Conservation (phyloP, 2,797 vertebrate species). For the Typhlichthys eigenmanni region DNA sequence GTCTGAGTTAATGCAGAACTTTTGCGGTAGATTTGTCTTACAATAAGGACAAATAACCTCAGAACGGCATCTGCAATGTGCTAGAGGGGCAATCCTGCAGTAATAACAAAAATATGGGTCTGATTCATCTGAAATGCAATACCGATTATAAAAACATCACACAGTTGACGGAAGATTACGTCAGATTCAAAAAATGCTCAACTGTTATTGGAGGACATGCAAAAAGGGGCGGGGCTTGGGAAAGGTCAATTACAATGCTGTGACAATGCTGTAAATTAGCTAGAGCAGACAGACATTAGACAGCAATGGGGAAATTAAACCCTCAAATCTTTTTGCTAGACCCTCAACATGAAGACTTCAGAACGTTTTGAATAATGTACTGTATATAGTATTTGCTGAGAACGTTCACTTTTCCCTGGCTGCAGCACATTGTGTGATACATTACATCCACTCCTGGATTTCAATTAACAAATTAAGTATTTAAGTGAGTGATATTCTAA, state of each 20-base stretch:
- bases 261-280: too few relatives aligned
- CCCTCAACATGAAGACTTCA: too few relatives aligned
- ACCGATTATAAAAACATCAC: slow-evolving; percentile 52
- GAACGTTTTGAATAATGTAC: too few relatives aligned
- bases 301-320: too few relatives aligned
- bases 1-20: background rate
- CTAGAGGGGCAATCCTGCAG: slow-evolving; percentile 47
- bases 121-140: slow-evolving; percentile 67
- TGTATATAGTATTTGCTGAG: too few relatives aligned
- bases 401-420: background rate
- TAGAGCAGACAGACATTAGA: too few relatives aligned
- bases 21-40: slow-evolving; percentile 8
- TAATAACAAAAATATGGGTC: slow-evolving; percentile 48
- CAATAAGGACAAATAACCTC: slow-evolving; percentile 47
- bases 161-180: too few relatives aligned
- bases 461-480: slow-evolving; percentile 22
- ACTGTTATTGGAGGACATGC: too few relatives aligned
- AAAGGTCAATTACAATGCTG: too few relatives aligned
- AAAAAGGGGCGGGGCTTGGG: too few relatives aligned
- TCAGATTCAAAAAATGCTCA: too few relatives aligned
- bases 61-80: slow-evolving; percentile 44
- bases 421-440: slow-evolving; percentile 9
- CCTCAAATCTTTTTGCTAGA: too few relatives aligned
- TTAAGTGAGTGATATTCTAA: background rate
- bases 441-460: slow-evolving; percentile 1